Evolutionary conservation across 2,797 vertebrate genomes (phyloP).

Genomic region (Myotis planiceps): DNA sequence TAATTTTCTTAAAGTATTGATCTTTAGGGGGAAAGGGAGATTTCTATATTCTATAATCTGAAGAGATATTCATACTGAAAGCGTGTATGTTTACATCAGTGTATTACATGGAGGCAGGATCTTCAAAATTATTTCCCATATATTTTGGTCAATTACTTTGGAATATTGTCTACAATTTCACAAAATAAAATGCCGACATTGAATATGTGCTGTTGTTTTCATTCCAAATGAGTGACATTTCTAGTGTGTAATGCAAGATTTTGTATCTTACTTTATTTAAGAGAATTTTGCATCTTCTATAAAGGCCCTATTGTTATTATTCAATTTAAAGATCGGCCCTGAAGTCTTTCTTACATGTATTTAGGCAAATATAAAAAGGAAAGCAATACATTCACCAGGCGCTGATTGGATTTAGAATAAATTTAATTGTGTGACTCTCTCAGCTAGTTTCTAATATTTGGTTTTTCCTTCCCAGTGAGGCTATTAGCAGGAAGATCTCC

Average conservation of each 20-base stretch:
- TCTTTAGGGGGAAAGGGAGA: background rate
- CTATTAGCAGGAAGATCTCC: background rate
- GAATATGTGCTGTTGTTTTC: background rate
- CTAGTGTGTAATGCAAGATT: background rate
- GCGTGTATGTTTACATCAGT: background rate
- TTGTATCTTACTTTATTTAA: background rate
- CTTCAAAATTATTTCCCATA: background rate
- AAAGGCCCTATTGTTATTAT: background rate
- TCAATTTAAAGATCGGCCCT: background rate
- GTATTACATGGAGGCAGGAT: background rate
- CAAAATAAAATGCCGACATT: background rate
- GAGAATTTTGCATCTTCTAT: background rate
- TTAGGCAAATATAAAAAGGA: background rate
- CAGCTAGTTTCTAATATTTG: conserved; percentile 24
- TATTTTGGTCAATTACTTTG: background rate
- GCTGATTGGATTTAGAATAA: background rate
- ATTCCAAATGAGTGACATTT: background rate
- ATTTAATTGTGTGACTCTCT: conserved; percentile 6
- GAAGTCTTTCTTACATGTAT: background rate
- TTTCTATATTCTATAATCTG: background rate
- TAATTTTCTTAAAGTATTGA: background rate
- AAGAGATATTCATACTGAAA: background rate
- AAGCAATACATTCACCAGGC: background rate
- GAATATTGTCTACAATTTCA: background rate
- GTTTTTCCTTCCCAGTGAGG: background rate